Evolutionary conservation across 1,140 invertebrate species (phyloP).

Genomic region (Hyphantria cunea): DNA sequence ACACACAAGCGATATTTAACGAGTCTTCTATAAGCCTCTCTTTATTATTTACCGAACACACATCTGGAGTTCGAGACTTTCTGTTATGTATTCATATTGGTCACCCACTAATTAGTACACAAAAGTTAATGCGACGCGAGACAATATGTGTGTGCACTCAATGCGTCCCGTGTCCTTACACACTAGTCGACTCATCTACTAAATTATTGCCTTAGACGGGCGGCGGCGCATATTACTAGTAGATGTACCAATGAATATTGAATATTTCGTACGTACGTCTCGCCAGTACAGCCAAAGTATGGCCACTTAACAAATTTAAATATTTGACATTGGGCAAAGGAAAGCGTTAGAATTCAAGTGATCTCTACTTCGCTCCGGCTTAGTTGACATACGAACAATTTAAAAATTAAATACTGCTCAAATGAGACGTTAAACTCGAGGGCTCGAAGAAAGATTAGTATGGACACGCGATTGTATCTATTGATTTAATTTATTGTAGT

Average conservation of each 20-base stretch:
- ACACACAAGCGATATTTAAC: conserved; percentile 62
- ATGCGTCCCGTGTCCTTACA: conserved; percentile 64
- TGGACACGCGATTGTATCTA: conserved; percentile 41
- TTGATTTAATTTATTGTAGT: conserved; percentile 19
- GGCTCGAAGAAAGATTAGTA: conserved; percentile 46
- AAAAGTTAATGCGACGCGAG: conserved; percentile 71
- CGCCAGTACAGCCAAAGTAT: conserved; percentile 73
- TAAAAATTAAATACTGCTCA: conserved; percentile 77
- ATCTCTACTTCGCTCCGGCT: conserved; percentile 68
- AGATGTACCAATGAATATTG: conserved; percentile 72
- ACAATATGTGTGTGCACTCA: conserved; percentile 59
- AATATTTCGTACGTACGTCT: conserved; percentile 70
- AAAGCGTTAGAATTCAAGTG: conserved; percentile 82
- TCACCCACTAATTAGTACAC: conserved; percentile 80
- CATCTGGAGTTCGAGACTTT: conserved; percentile 73
- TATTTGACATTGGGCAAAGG: conserved; percentile 78
- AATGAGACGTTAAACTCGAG: conserved; percentile 73
- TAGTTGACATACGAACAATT: conserved; percentile 78
- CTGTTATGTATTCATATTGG: conserved; percentile 78
- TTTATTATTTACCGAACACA: conserved; percentile 75
- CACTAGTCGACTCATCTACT: conserved; percentile 43
- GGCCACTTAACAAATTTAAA: conserved; percentile 80
- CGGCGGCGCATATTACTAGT: conserved; percentile 46
- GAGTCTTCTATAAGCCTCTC: conserved; percentile 59
- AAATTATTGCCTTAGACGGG: conserved; percentile 59